Evolutionary conservation across 2,888 invertebrate species (phyloP).

Genomic region (Amphipoea oculea): DNA sequence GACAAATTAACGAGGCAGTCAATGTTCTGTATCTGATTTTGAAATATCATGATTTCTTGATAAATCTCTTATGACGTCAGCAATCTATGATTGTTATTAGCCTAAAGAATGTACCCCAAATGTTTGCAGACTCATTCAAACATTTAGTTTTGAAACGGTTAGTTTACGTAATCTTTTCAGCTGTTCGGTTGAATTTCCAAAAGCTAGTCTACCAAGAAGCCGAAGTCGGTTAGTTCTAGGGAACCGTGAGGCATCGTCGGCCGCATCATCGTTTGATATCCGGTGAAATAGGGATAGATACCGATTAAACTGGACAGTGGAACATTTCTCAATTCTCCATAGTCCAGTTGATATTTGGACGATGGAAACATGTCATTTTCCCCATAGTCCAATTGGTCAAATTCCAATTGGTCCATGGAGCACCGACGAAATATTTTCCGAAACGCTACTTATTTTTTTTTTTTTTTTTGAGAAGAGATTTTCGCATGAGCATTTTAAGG

Average conservation of each 20-base stretch:
- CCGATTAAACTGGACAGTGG: neutral
- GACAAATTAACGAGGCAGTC: too few species aligned
- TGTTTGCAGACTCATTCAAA: neutral
- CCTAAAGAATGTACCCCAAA: neutral
- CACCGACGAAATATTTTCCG: too few species aligned
- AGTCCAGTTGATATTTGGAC: too few species aligned
- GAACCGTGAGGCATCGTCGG: constrained; percentile 7
- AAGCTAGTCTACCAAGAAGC: constrained; percentile 29
- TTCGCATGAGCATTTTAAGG: neutral
- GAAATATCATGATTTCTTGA: too few species aligned
- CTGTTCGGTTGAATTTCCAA: constrained; percentile 24
- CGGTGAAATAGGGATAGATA: constrained; percentile 7
- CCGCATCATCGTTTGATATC: constrained; percentile 25
- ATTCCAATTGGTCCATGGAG: too few species aligned
- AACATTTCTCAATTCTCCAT: too few species aligned
- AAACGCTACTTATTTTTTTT: too few species aligned
- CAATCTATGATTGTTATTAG: too few species aligned
- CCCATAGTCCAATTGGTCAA: too few species aligned
- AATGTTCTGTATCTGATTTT: too few species aligned
- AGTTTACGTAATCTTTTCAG: constrained; percentile 35
- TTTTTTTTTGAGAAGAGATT: too few species aligned
- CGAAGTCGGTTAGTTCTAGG: constrained; percentile 36
- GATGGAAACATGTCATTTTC: too few species aligned
- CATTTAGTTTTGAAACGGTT: constrained; percentile 5
- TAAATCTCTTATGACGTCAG: constrained; percentile 10